phyloP scores from a whole-genome alignment of 2,797 vertebrate species.

The Paramormyrops hopkinsi region DNA sequence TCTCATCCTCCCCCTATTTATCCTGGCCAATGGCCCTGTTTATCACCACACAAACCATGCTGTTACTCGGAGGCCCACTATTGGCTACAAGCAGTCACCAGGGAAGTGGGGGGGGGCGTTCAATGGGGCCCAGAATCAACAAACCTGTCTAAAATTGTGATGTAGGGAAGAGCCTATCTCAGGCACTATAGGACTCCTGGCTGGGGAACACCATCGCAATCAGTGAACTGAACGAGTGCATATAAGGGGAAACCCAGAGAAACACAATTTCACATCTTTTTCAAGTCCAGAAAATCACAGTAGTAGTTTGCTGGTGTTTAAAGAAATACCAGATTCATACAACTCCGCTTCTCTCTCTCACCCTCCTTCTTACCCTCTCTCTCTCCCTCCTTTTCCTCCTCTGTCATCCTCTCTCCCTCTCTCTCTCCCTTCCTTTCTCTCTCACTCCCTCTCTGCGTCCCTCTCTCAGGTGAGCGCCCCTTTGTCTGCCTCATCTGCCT shows the following conservation, averaged over 20 bases:
- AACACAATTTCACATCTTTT: not conserved
- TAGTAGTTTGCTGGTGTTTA: not conserved
- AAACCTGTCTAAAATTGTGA: not conserved
- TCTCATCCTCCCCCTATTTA: not conserved
- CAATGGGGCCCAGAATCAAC: not conserved
- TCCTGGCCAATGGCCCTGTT: not conserved
- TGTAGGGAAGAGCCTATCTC: not conserved
- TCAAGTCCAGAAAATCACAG: not conserved
- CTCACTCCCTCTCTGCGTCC: not conserved
- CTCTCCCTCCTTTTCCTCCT: not conserved
- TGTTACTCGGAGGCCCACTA: not conserved
- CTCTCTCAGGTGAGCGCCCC: constrained; percentile 79
- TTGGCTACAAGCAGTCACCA: not conserved
- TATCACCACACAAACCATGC: not conserved
- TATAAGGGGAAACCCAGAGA: not conserved
- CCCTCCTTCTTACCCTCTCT: not conserved
- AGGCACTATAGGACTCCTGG: not conserved
- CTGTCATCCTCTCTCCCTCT: not conserved
- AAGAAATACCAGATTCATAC: not conserved
- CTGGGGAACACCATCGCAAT: not conserved
- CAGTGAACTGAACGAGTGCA: not conserved
- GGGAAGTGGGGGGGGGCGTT: not conserved
- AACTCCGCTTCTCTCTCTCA: not conserved
- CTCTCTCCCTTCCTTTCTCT: not conserved
- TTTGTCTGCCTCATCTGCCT: constrained; percentile 94